Percentiles rank a stretch among this genome's conserved stretches.
These are phyloP conservation scores for Ridgeia piscesae DNA, from an alignment of 1,140 invertebrate genomes.

Conservation along the genomic window DNA sequence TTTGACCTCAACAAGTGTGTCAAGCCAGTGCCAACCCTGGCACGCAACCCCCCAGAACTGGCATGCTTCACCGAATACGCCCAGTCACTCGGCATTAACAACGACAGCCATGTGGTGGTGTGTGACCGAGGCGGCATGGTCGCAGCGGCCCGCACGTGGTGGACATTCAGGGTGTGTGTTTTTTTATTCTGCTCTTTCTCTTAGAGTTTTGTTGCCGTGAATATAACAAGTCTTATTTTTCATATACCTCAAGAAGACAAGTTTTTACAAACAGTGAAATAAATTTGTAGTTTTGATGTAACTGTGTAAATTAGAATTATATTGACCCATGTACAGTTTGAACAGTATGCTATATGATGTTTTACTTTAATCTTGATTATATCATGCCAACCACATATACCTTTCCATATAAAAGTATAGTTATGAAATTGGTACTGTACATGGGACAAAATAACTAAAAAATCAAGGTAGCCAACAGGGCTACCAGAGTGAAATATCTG, in stretches of 20 bases:
- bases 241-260: neutral
- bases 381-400: neutral
- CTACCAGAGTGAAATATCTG: no score
- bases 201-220: neutral
- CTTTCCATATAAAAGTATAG: neutral
- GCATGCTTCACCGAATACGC: conserved; percentile 9
- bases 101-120: conserved; percentile 21
- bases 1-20: conserved; percentile 18
- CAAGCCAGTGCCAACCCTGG: neutral
- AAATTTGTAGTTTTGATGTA: no score
- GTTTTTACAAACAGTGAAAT: no score
- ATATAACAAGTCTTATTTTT: neutral
- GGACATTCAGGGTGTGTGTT: conserved; percentile 18
- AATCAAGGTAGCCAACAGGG: no score
- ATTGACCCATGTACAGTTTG: neutral
- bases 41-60: neutral
- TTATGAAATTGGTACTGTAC: neutral
- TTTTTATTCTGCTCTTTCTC: neutral
- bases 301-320: no score
- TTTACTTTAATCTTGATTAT: neutral
- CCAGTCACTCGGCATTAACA: conserved; percentile 13
- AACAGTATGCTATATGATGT: neutral
- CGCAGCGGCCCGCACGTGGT: conserved; percentile 8
- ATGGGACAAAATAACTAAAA: no score
- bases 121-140: conserved; percentile 9